Evolutionary conservation across 1,140 invertebrate genomes (phyloP).

Genomic region (Trachymyrmex septentrionalis): DNA sequence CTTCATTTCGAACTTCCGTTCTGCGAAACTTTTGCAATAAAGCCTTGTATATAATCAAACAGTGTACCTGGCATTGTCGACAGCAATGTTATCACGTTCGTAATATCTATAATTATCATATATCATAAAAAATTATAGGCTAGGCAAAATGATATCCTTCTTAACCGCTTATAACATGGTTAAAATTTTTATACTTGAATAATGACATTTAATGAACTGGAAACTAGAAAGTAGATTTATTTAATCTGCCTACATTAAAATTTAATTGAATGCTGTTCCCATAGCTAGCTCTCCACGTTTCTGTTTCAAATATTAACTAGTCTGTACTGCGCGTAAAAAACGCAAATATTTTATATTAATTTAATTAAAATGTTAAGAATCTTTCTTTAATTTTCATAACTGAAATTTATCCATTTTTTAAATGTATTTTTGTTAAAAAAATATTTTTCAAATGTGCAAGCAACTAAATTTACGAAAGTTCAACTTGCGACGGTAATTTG

Average conservation of each 20-base stretch:
- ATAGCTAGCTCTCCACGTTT: neutral
- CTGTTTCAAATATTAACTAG: neutral
- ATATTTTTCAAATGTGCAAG: neutral
- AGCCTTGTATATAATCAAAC: neutral
- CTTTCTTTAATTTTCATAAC: neutral
- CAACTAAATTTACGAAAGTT: slow-evolving; percentile 22
- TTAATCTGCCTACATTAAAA: slow-evolving; percentile 12
- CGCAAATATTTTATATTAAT: neutral
- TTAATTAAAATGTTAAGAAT: slow-evolving; percentile 8
- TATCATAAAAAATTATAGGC: slow-evolving; percentile 15
- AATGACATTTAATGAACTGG: neutral
- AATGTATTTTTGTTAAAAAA: neutral
- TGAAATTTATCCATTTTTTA: neutral
- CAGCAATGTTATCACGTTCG: neutral
- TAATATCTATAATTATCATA: slow-evolving; percentile 26
- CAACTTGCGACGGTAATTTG: neutral
- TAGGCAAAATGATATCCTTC: neutral
- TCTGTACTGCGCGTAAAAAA: neutral
- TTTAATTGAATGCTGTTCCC: neutral
- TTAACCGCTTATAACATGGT: neutral
- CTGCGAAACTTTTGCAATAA: neutral
- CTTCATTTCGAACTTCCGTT: neutral
- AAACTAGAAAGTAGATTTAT: neutral
- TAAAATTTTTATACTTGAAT: slow-evolving; percentile 6
- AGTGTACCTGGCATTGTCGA: neutral